Evolutionary conservation across 2,797 vertebrate species (phyloP), one percentile per base, ranked within the genome.

Genomic region (Sparidentex hasta): DNA sequence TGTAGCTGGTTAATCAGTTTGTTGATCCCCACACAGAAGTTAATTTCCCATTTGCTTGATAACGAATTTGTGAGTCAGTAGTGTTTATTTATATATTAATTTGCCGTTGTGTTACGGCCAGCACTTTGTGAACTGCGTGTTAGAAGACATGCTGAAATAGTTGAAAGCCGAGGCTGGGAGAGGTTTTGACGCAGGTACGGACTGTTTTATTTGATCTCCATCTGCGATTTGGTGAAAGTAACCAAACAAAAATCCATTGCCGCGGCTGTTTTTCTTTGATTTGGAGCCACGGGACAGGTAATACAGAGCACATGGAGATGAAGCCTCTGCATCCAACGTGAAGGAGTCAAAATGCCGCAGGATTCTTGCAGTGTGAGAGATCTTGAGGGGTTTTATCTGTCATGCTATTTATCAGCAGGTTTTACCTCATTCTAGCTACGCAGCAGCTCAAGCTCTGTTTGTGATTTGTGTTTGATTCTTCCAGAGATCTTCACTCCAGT

Each of bases 291-390:
- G 29, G 75, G n/a, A 77, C 87, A 91, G 91, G 80, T 89, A 90
- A 94, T 91, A 23, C 66, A 57, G 87, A 91, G 67, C 94, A 95
- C 88, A 86, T 94, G 91, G 75, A 47, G 58, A 29, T 76, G 16
- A 65, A 64, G 59, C 33, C 54, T 81, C 64, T 66, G 64, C 57
- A n/a, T 80, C 74, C 66, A 80, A 17, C 20, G 67, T 2, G 48
- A 48, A 62, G 23, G 4, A 58, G 59, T 59, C 63, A 65, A 27
- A 72, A 61, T 8, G 54, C 33, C 51, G 50, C 33, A 11, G 55
- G 68, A 71, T 83, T 78, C 50, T 51, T 64, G 21, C 1, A 1
- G 41, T 29, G 29, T 51, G 57, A 67, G 46, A 21, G 11, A 69
- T 71, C 65, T 64, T 48, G 0, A 71, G 38, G 8, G 38, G 16